Base-by-base conservation (phyloP, 2,888 invertebrate genomes). In the Tachystola acroxantha region DNA sequence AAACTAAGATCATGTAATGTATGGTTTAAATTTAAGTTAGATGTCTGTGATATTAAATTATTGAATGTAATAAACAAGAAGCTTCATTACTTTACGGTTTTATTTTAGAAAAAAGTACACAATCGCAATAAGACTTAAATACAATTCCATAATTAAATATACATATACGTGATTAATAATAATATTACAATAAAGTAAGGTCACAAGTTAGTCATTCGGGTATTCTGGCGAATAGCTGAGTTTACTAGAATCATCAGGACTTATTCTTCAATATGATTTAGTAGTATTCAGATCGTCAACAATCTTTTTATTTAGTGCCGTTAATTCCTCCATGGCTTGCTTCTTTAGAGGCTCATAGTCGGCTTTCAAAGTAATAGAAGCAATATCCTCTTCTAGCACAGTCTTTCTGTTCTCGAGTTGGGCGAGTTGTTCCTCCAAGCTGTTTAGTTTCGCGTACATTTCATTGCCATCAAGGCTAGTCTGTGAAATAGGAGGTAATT, bases 371-470 rank as follows among this genome's bases (percentile, higher is more conserved):
- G 89, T 90, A 47, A 92, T 91, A 3, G 91, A 88, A 0, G 89
- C 88, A 27, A 94, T 90, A 56, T 91, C 92, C 54, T 92, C 91
- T 61, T 90, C 88, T 50, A 93, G 76, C 7, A 90, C 87, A 40
- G 89, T 90, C 64, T 93, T 94, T 48, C 90, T 91, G 45, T 89
- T 89, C 53, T 92, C 93, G 22, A 93, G 69, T 39, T 91, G 89
- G 7, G 91, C 89, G 53, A 93, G 77, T 61, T 92, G 91, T 36
- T 91, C 90, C 65, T 94, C 94, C 46, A 94, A 64, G 31, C 82
- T 89, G 46, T 88, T 89, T n/a, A 94, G 77, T 67, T 93, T 91
- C 1, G 85, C 68, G 54, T 91, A 91, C 63, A 92, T 91, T 67
- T 94, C 93, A 62, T 94, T 93, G 20, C 91, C 91, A 40, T 91